Conservation (phyloP, 1,140 invertebrate genomes). For the Vanessa tameamea region DNA sequence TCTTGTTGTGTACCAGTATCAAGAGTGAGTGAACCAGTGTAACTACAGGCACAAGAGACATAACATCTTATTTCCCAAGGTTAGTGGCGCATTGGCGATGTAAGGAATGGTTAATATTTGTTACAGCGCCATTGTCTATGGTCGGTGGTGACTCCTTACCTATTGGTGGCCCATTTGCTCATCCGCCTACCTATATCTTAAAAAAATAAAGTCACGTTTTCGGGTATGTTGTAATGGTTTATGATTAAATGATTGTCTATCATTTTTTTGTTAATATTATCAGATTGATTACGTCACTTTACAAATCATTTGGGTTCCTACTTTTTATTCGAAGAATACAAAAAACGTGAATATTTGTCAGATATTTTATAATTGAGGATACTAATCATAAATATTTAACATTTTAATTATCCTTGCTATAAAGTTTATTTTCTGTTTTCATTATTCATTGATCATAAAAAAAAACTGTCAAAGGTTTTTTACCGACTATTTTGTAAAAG, state of each 20-base stretch:
- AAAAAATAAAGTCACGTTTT: slow-evolving; percentile 3
- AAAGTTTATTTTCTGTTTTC: neutral
- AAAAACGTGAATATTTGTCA: neutral
- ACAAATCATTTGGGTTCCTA: neutral
- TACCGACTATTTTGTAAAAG: too few species aligned
- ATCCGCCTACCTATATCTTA: neutral
- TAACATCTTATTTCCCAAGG: too few species aligned
- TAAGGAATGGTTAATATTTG: too few species aligned
- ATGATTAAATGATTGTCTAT: slow-evolving; percentile 28
- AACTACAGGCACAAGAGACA: too few species aligned
- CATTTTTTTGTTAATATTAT: slow-evolving; percentile 18
- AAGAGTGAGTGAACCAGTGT: too few species aligned
- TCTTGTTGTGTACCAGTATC: too few species aligned
- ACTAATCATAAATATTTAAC: neutral
- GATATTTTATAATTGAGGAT: slow-evolving; percentile 7
- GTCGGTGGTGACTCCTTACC: too few species aligned
- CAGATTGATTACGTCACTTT: slow-evolving; percentile 5
- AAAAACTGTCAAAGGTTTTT: too few species aligned
- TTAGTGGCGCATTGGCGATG: too few species aligned
- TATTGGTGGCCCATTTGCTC: too few species aligned
- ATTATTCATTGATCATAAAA: too few species aligned
- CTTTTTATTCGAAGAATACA: neutral
- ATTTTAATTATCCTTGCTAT: neutral
- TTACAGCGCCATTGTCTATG: too few species aligned
- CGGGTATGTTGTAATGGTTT: neutral